A percentile compares a stretch with the other conserved stretches of the same genome.
Evolutionary conservation across 2,113 vertebrate species (phyloP).

Genomic region (Xerus inauris): DNA sequence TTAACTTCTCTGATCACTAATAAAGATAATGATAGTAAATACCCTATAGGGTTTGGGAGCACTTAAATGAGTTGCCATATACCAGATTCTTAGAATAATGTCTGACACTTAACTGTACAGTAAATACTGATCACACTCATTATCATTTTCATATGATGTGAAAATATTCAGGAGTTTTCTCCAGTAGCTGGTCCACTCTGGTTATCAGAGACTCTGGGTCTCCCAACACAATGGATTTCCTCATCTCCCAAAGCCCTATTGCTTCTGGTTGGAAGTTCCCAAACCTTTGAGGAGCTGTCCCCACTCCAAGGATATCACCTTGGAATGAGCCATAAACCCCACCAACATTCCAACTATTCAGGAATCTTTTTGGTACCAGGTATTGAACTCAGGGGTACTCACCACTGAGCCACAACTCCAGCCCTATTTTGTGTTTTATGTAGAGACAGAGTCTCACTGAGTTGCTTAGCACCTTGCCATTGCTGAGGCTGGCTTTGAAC

Average conservation of each 20-base stretch:
- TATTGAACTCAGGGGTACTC: too few relatives aligned
- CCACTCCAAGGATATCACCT: not conserved
- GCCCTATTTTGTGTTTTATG: too few relatives aligned
- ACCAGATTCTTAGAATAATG: slow-evolving; percentile 12
- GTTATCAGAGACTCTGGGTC: not conserved
- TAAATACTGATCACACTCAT: not conserved
- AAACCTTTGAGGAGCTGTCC: not conserved
- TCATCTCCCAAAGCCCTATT: not conserved
- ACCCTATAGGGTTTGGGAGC: not conserved
- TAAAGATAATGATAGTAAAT: not conserved
- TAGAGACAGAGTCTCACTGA: too few relatives aligned
- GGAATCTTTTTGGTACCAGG: not conserved
- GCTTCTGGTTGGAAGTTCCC: not conserved
- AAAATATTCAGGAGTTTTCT: not conserved
- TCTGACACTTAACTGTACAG: not conserved
- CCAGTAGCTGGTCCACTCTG: not conserved
- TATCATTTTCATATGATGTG: not conserved
- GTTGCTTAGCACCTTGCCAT: too few relatives aligned
- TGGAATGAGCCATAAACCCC: not conserved
- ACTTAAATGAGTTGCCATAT: not conserved
- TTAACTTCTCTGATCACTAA: not conserved
- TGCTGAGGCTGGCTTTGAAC: too few relatives aligned
- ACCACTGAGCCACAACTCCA: too few relatives aligned
- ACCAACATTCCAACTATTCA: not conserved
- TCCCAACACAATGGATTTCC: not conserved